Percentiles rank a stretch among this genome's conserved stretches.
Conservation (phyloP, 2,113 vertebrate species). For the Eleginops maclovinus region DNA sequence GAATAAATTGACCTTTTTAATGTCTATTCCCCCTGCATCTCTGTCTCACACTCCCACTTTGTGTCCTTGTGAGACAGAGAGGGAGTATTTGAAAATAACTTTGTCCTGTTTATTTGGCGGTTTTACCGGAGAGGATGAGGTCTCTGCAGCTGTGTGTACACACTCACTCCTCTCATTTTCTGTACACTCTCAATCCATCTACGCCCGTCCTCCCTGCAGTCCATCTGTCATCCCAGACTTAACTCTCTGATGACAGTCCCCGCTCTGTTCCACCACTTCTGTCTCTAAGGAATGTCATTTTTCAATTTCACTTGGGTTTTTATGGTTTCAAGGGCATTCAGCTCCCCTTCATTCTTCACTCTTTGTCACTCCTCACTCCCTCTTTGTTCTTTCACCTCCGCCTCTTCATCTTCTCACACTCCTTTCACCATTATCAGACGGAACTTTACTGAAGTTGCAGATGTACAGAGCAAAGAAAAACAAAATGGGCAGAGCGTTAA, state of each 20-base stretch:
- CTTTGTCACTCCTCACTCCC: neutral
- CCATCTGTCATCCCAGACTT: conserved; percentile 55
- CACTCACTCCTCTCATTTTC: conserved; percentile 52
- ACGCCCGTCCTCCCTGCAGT: conserved; percentile 46
- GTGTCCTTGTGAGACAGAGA: conserved; percentile 11
- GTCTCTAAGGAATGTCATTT: conserved; percentile 46
- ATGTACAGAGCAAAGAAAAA: conserved; percentile 53
- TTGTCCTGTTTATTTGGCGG: conserved; percentile 69
- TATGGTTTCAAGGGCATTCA: conserved; percentile 25
- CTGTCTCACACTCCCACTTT: neutral
- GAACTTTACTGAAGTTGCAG: conserved; percentile 38
- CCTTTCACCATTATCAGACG: conserved; percentile 43
- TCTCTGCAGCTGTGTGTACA: conserved; percentile 81
- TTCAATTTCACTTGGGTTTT: conserved; percentile 36
- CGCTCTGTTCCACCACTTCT: conserved; percentile 49
- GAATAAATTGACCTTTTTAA: neutral
- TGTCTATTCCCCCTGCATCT: neutral
- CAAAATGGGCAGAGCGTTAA: conserved; percentile 56
- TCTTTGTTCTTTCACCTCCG: conserved; percentile 36
- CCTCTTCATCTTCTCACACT: conserved; percentile 26
- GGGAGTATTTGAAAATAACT: conserved; percentile 50
- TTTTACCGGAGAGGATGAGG: conserved; percentile 76
- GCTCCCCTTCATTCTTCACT: neutral
- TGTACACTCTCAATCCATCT: conserved; percentile 50
- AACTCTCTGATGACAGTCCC: conserved; percentile 51